phyloP scores from a whole-genome alignment of 2,797 vertebrate genomes.

The Zalophus californianus region DNA sequence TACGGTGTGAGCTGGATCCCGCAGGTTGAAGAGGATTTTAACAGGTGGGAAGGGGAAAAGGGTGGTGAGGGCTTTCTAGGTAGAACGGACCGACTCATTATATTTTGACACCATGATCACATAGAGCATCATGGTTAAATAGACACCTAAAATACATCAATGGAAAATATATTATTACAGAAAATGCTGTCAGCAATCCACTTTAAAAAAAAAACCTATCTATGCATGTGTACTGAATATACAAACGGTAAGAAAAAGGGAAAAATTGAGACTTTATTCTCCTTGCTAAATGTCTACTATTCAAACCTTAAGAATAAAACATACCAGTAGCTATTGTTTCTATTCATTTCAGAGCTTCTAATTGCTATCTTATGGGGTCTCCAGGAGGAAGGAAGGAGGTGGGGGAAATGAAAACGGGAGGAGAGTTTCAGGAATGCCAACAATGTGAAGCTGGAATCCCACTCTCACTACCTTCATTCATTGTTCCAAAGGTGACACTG shows the following conservation, averaged over 20 bases:
- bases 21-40: neutral
- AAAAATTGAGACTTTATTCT: slow-evolving; percentile 36
- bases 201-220: neutral
- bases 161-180: neutral
- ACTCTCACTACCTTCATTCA: slow-evolving; percentile 10
- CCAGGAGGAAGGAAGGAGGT: slow-evolving; percentile 29
- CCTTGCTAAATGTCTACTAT: slow-evolving; percentile 50
- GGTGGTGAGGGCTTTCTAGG: neutral
- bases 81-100: neutral
- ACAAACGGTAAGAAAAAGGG: neutral
- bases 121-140: neutral
- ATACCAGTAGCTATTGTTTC: slow-evolving; percentile 54
- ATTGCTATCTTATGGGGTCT: slow-evolving; percentile 57
- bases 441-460: slow-evolving; percentile 49
- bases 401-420: neutral
- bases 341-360: slow-evolving; percentile 63
- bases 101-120: slow-evolving; percentile 43
- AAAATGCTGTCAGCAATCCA: slow-evolving; percentile 9
- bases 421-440: slow-evolving; percentile 48
- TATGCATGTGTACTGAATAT: slow-evolving; percentile 11
- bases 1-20: neutral
- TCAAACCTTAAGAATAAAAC: slow-evolving; percentile 56
- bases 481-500: slow-evolving; percentile 66
- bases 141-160: slow-evolving; percentile 4
- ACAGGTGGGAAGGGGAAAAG: neutral